These are phyloP conservation scores for Fringilla coelebs DNA, from an alignment of 2,797 vertebrate genomes.

Conservation along the genomic window DNA sequence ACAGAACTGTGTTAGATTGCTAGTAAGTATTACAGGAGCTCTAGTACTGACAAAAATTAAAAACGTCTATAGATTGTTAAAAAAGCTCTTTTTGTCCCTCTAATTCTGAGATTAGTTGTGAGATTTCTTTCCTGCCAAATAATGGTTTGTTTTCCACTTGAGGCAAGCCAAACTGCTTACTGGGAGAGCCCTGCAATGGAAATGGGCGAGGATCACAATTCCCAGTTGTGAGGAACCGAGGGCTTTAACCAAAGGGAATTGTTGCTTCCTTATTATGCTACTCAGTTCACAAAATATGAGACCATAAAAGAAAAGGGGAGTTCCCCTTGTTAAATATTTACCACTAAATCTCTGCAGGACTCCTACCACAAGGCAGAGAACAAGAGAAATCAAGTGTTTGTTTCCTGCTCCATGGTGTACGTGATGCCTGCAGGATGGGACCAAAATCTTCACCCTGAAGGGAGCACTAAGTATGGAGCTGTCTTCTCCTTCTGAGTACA, in stretches of 20 bases:
- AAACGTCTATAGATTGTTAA: not conserved
- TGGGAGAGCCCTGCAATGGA: not conserved
- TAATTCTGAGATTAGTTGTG: not conserved
- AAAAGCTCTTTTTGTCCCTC: not conserved
- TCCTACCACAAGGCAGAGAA: not conserved
- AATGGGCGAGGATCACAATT: not conserved
- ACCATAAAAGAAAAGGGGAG: not conserved
- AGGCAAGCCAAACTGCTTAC: not conserved
- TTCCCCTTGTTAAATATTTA: conserved; percentile 14
- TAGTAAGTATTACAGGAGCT: not conserved
- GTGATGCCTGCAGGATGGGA: not conserved
- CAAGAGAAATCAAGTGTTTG: not conserved
- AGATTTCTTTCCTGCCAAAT: not conserved
- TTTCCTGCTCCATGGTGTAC: not conserved
- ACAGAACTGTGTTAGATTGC: not conserved
- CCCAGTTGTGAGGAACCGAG: not conserved
- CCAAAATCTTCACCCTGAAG: not conserved
- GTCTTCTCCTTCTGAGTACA: not conserved
- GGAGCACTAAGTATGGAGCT: not conserved
- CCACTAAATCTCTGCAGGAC: not conserved
- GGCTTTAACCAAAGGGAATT: not conserved
- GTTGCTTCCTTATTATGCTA: conserved; percentile 22
- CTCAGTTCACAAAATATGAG: not conserved
- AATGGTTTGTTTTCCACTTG: not conserved
- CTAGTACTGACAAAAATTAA: not conserved